phyloP scores from a whole-genome alignment of 2,888 invertebrate species.

The Pollenia griseotomentosa region DNA sequence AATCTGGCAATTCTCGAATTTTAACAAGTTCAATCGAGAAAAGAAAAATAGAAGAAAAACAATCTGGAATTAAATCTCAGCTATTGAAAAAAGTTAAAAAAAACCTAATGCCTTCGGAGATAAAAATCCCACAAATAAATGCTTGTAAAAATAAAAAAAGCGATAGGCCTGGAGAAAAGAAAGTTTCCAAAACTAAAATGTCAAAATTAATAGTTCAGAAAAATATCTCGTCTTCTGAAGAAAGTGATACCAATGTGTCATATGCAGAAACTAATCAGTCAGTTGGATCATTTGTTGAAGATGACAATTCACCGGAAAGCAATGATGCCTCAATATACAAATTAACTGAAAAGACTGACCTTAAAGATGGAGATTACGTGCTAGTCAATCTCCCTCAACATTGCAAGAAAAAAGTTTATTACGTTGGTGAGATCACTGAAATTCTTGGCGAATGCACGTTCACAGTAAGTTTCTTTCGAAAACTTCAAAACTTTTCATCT shows the following conservation, averaged over 20 bases:
- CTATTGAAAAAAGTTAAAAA: conserved; percentile 27
- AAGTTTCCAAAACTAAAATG: conserved; percentile 30
- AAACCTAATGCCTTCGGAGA: conserved; percentile 6
- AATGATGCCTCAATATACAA: conserved; percentile 42
- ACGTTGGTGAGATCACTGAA: conserved; percentile 46
- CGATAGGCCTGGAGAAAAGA: conserved; percentile 17
- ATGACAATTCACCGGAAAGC: conserved; percentile 33
- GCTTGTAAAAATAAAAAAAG: conserved; percentile 24
- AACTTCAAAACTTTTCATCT: conserved; percentile 7
- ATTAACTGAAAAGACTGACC: conserved; percentile 45
- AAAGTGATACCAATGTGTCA: conserved; percentile 55
- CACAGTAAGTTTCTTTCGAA: conserved; percentile 37
- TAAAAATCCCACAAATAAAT: neutral
- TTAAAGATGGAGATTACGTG: conserved; percentile 45
- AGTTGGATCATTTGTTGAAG: conserved; percentile 53
- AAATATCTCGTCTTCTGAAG: conserved; percentile 53
- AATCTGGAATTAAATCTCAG: conserved; percentile 28
- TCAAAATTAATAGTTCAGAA: conserved; percentile 32
- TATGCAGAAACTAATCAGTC: conserved; percentile 57
- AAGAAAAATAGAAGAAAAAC: conserved; percentile 20
- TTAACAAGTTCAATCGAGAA: conserved; percentile 24
- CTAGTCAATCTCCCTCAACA: conserved; percentile 39
- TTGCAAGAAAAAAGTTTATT: conserved; percentile 29
- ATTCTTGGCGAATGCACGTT: conserved; percentile 35
- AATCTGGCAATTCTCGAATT: conserved; percentile 51